phyloP scores from a whole-genome alignment of 1,140 invertebrate species.

The Brachionus sp. region DNA sequence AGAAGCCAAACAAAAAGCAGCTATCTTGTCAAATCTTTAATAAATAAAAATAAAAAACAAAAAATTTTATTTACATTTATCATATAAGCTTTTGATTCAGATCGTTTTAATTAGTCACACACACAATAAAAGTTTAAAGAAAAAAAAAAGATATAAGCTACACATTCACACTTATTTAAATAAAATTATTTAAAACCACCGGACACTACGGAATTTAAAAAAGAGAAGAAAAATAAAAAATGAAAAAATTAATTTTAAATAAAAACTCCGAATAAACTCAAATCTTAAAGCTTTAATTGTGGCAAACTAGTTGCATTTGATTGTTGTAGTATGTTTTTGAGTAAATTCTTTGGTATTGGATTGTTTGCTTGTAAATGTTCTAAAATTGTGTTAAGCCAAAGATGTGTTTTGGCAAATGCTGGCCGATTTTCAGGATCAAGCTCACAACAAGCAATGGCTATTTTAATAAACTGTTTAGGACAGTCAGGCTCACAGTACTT shows the following conservation, averaged over 20 bases:
- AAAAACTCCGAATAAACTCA: neutral
- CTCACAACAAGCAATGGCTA: constrained; percentile 82
- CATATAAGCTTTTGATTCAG: neutral
- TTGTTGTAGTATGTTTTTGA: constrained; percentile 33
- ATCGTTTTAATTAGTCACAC: neutral
- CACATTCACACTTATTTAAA: neutral
- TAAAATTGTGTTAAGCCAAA: constrained; percentile 27
- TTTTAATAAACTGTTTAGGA: constrained; percentile 78
- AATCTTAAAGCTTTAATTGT: neutral
- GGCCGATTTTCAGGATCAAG: constrained; percentile 79
- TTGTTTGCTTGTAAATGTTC: constrained; percentile 10
- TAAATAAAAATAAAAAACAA: neutral
- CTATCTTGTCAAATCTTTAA: neutral
- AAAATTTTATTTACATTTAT: neutral
- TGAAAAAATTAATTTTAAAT: neutral
- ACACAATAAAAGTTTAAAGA: neutral
- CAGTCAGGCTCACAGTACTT: constrained; percentile 77
- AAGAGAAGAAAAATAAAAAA: neutral
- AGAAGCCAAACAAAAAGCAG: neutral
- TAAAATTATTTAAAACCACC: constrained; percentile 34
- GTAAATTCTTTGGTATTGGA: constrained; percentile 43
- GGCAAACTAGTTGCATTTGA: neutral
- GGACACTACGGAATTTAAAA: neutral
- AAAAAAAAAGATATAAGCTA: neutral
- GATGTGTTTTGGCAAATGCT: constrained; percentile 63